Percentiles rank a stretch among this genome's conserved stretches.
Conservation (phyloP, 2,888 invertebrate species). For the Harmothoe impar region DNA sequence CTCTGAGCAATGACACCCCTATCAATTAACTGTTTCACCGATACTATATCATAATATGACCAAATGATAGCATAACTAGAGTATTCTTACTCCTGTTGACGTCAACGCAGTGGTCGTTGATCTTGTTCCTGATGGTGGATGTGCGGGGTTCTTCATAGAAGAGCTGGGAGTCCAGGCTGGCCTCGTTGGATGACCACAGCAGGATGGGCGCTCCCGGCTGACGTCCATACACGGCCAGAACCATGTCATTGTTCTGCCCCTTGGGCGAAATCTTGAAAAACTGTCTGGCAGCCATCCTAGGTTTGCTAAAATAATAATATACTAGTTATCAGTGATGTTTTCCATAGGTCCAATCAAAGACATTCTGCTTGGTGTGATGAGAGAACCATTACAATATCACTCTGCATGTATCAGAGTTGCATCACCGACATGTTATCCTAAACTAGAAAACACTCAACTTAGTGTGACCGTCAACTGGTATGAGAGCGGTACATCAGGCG, state of each 20-base stretch:
- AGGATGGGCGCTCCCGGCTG: background rate
- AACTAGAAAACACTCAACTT: too few species aligned
- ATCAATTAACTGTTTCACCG: too few species aligned
- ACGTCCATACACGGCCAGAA: background rate
- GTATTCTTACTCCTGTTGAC: constrained; percentile 47
- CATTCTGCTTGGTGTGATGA: too few species aligned
- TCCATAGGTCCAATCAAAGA: too few species aligned
- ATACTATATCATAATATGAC: too few species aligned
- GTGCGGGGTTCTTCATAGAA: constrained; percentile 47
- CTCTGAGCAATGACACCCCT: too few species aligned
- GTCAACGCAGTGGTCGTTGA: constrained; percentile 40
- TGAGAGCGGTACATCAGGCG: too few species aligned
- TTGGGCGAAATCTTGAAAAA: constrained; percentile 32
- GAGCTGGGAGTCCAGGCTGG: background rate
- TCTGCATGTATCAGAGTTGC: too few species aligned
- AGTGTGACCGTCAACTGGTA: too few species aligned
- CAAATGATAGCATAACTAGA: too few species aligned
- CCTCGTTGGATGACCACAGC: background rate
- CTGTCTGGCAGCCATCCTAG: background rate
- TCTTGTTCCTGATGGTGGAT: constrained; percentile 33
- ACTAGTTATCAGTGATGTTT: background rate
- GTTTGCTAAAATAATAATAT: background rate
- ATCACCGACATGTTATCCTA: too few species aligned
- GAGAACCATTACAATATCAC: too few species aligned
- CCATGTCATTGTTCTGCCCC: constrained; percentile 32